Base-by-base conservation (phyloP, 2,888 invertebrate genomes). In the Lycocerus yunnanus region DNA sequence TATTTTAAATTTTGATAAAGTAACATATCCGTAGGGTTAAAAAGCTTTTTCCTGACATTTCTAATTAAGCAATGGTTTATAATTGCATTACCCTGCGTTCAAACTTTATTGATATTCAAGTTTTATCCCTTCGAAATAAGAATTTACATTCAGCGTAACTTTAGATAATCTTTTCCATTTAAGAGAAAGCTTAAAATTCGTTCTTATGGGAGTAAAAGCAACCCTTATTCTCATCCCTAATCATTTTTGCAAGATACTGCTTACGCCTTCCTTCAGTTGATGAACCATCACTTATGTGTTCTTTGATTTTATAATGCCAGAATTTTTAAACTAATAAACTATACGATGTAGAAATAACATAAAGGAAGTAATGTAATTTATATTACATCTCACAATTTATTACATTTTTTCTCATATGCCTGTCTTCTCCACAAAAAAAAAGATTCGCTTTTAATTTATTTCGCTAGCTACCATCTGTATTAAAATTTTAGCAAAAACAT, bases 21-120 rank as follows among this genome's bases (percentile, higher is more conserved):
- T 84, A 84, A 85, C 84, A 85, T 83, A 82, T 84, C 82, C 80
- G 73, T 78, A 82, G 83, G 83, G 83, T 82, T 84, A 84, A 84
- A 81, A 80, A 80, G 74, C 66, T 63, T 80, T 81, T 81, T 80
- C 80, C 82, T 82, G 84, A 84, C 83, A 83, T 83, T 84, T 84
- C 84, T 85, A 85, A 85, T 84, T 85, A 85, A 83, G 82, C 85
- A 84, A 84, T 84, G 84, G 81, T 82, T 82, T 83, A 83, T 85
- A 85, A 85, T 85, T 85, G 84, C 83, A 84, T 85, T 85, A 85
- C 79, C 78, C 78, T 81, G 81, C 84, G 82, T 84, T 84, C 83
- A 83, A 83, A 84, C 83, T 82, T 81, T 85, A 85, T 85, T 83
- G 85, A 85, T 85, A 84, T 83, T 76, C 80, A 83, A 83, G 82